Base-by-base conservation (phyloP, 2,888 invertebrate genomes). In the Amiota mariae region DNA sequence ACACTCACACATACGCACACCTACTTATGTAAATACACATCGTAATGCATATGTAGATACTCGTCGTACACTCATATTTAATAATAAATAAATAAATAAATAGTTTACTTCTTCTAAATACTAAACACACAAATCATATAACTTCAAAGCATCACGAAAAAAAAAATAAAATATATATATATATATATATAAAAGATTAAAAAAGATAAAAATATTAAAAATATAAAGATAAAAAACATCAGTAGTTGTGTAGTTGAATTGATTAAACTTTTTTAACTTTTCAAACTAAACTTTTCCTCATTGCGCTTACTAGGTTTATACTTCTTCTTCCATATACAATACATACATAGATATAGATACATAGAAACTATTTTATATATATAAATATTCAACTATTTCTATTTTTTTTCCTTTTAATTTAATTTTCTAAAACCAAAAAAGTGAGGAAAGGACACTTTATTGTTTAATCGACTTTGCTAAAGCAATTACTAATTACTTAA, bases 251-350 rank as follows among this genome's bases (percentile, higher is more conserved):
- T 48, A 18, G 48, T 48, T 2, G 54, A 12, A 13, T 68, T 47
- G 51, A 54, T 68, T 24, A 47, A 66, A 49, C 66, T 15, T 66
- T 66, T 24, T 18, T 49, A 20, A 49, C 48, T 24, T 68, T 36
- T 36, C 36, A 36, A 36, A 36, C 36, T 36, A 1, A 68, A 68
- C 67, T 51, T 54, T 36, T 36, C 24, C 24, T 54, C 20, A 68
- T 51, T 68, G 67, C 67, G 67, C 67, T 68, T 68, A 68, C 67
- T 68, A 68, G 67, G 36, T 54, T 68, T 68, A 24, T 68, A 66
- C 18, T 51, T n/a, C 54, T n/a, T 51, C n/a, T 51, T 36, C 13
- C 20, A 24, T 36, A 36, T n/a, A 24, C 20, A 24, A 24, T 4
- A 63, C 4, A 36, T 11, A 63, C 12, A 36, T 36, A 36, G 4